phyloP scores from a whole-genome alignment of 2,797 vertebrate species.

The Channallabes apus region DNA sequence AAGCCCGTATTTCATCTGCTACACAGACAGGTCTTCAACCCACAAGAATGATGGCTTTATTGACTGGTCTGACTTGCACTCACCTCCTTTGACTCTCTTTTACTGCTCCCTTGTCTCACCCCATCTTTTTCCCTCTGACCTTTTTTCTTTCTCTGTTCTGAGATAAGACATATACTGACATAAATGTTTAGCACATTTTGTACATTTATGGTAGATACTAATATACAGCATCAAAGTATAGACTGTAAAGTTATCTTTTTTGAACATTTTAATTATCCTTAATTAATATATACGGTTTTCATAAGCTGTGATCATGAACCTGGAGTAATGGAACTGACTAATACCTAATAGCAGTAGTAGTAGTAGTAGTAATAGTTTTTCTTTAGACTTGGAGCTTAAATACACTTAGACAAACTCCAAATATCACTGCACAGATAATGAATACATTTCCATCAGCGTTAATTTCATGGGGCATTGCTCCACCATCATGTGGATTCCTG shows the following conservation, averaged over 20 bases:
- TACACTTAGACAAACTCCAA: neutral
- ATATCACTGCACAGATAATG: conserved; percentile 13
- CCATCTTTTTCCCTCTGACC: conserved; percentile 2
- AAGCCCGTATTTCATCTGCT: conserved; percentile 47
- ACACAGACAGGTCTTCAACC: conserved; percentile 28
- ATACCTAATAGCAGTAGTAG: no score
- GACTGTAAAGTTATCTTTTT: no score
- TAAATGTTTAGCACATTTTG: neutral
- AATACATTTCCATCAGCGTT: conserved; percentile 33
- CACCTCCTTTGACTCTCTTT: conserved; percentile 19
- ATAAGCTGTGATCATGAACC: neutral
- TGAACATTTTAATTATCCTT: no score
- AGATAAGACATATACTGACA: neutral
- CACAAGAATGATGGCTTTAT: conserved; percentile 39
- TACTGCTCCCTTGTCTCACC: conserved; percentile 10
- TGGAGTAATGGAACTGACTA: neutral
- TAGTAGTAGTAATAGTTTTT: neutral
- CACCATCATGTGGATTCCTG: conserved; percentile 23
- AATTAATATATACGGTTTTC: neutral
- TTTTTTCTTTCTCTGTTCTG: conserved; percentile 3
- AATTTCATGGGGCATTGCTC: conserved; percentile 25
- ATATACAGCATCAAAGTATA: neutral
- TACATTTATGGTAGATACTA: no score
- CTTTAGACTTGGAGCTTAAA: neutral
- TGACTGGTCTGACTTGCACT: conserved; percentile 20